Conservation (phyloP, 2,113 vertebrate species). For the Otolemur garnettii region DNA sequence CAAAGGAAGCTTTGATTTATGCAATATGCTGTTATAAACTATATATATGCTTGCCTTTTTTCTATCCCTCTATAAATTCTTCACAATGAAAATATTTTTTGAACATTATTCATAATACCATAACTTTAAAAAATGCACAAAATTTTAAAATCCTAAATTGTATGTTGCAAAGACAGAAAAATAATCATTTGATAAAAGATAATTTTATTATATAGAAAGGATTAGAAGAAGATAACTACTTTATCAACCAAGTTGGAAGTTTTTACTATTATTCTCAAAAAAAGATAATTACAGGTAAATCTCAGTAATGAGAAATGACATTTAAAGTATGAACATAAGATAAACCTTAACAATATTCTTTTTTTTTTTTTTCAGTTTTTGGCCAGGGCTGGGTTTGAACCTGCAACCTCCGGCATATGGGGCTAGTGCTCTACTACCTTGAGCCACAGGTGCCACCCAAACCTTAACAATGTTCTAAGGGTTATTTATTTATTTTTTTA, state of each 20-base stretch:
- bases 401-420: too few species aligned
- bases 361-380: too few species aligned
- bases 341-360: background rate
- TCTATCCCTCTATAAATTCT: background rate
- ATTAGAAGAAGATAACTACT: background rate
- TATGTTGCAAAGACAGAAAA: background rate
- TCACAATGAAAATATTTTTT: background rate
- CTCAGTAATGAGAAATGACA: background rate
- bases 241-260: background rate
- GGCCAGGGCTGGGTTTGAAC: too few species aligned
- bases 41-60: background rate
- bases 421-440: too few species aligned
- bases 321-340: background rate
- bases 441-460: too few species aligned
- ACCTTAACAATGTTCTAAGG: too few species aligned
- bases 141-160: background rate
- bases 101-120: background rate
- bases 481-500: too few species aligned
- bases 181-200: background rate
- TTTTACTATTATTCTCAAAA: background rate
- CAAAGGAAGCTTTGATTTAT: conserved; percentile 60
- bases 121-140: background rate
- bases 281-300: background rate
- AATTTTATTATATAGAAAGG: background rate
- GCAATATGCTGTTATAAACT: conserved; percentile 45